Conservation (phyloP, 2,113 vertebrate genomes). For the Alexandromys fortis region DNA sequence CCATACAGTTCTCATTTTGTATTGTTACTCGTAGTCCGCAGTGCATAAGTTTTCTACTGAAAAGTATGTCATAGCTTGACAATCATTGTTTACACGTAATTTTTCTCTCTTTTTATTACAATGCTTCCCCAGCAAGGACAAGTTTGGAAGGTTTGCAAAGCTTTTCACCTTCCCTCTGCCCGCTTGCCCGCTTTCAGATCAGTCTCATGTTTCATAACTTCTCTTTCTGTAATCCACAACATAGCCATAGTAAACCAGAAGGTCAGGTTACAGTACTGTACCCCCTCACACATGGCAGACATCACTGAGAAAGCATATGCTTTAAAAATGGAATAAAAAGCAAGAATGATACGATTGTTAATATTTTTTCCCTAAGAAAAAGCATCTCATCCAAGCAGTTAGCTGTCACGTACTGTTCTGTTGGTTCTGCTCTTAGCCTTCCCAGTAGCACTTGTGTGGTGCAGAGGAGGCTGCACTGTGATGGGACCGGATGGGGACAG, state of each 20-base stretch:
- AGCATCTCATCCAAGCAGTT: constrained; percentile 57
- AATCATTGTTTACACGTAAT: constrained; percentile 94
- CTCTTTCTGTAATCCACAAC: constrained; percentile 90
- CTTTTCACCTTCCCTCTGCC: constrained; percentile 99
- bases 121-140: constrained; percentile 99
- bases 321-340: constrained; percentile 68
- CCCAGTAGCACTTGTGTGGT: constrained; percentile 63
- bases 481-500: constrained; percentile 61
- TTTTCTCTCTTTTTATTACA: constrained; percentile 98
- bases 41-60: constrained; percentile 84
- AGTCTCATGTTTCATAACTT: constrained; percentile 93
- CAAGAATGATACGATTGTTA: constrained; percentile 48
- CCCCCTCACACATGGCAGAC: constrained; percentile 80
- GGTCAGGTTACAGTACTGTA: constrained; percentile 77
- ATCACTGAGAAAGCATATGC: constrained; percentile 76
- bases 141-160: constrained; percentile 99
- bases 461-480: constrained; percentile 69
- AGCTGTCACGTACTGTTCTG: constrained; percentile 58
- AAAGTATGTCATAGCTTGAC: constrained; percentile 87
- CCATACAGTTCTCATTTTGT: constrained; percentile 77
- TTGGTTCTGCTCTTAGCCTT: constrained; percentile 61
- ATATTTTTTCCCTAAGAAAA: constrained; percentile 70
- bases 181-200: constrained; percentile 91
- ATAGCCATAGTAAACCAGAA: constrained; percentile 83
- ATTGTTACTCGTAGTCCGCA: constrained; percentile 83